These are phyloP conservation scores for Himalopsyche anomala DNA, from an alignment of 2,888 invertebrate genomes.

Conservation along the genomic window DNA sequence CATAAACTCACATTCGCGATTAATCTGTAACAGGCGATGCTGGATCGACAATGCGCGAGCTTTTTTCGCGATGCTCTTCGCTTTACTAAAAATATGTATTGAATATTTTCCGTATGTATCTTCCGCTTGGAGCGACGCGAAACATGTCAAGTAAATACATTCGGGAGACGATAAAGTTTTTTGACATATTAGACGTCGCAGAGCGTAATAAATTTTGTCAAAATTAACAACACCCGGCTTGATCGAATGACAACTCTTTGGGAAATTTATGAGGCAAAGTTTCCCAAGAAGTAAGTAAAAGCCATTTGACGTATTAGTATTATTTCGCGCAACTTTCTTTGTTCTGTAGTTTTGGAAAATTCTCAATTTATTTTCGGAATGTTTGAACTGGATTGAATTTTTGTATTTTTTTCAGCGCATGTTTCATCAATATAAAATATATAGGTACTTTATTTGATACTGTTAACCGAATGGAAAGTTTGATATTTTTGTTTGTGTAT, in stretches of 20 bases:
- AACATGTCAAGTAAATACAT: slow-evolving; percentile 40
- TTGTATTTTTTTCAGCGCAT: neutral
- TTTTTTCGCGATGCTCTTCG: neutral
- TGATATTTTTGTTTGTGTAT: neutral
- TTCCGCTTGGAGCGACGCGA: slow-evolving; percentile 24
- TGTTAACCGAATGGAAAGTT: neutral
- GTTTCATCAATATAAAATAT: neutral
- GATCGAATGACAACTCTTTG: slow-evolving; percentile 42
- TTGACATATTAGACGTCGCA: slow-evolving; percentile 42
- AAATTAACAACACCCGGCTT: slow-evolving; percentile 43
- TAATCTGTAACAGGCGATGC: neutral
- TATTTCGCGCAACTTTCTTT: slow-evolving; percentile 35
- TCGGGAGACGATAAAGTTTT: slow-evolving; percentile 43
- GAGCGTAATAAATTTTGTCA: slow-evolving; percentile 37
- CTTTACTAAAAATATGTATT: neutral
- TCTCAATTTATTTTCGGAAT: neutral
- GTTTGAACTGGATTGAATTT: neutral
- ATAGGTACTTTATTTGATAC: neutral
- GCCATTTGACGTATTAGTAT: slow-evolving; percentile 41
- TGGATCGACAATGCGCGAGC: neutral
- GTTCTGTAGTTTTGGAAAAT: slow-evolving; percentile 16
- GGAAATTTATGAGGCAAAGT: slow-evolving; percentile 36
- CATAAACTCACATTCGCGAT: neutral
- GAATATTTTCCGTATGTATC: slow-evolving; percentile 36
- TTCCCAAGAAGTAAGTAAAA: slow-evolving; percentile 39